A percentile compares a stretch with the other conserved stretches of the same genome.
Evolutionary conservation across 1,140 invertebrate genomes (phyloP).

Genomic region (Ephestia elutella): DNA sequence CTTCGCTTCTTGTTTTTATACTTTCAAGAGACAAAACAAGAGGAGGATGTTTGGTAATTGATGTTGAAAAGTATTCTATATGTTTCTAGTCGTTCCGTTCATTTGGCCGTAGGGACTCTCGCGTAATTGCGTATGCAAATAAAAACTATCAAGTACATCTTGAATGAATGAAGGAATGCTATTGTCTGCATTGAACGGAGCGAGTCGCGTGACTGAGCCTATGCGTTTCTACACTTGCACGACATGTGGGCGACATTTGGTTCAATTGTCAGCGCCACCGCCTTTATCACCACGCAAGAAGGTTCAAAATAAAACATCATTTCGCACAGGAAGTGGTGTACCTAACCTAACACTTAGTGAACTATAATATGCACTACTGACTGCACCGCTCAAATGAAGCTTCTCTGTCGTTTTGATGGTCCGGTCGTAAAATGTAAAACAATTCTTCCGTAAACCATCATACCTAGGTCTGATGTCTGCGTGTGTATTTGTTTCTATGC

Average conservation of each 20-base stretch:
- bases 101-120: not conserved
- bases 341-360: not conserved
- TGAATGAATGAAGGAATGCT: not conserved
- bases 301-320: not conserved
- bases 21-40: no score
- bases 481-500: no score
- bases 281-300: not conserved
- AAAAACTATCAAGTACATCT: not conserved
- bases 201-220: conserved; percentile 2
- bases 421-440: not conserved
- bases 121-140: conserved; percentile 4
- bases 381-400: not conserved
- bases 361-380: not conserved
- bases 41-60: no score
- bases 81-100: not conserved
- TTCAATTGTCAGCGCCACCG: not conserved
- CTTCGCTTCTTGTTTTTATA: no score
- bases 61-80: no score
- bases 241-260: conserved; percentile 4
- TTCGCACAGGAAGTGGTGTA: not conserved
- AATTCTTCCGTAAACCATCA: not conserved
- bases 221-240: conserved; percentile 4
- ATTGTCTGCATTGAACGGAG: not conserved
- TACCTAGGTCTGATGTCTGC: no score
- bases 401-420: not conserved